Percentiles rank a stretch among this genome's conserved stretches.
Evolutionary conservation across 2,113 vertebrate species (phyloP).

Genomic region (Puntigrus tetrazona): DNA sequence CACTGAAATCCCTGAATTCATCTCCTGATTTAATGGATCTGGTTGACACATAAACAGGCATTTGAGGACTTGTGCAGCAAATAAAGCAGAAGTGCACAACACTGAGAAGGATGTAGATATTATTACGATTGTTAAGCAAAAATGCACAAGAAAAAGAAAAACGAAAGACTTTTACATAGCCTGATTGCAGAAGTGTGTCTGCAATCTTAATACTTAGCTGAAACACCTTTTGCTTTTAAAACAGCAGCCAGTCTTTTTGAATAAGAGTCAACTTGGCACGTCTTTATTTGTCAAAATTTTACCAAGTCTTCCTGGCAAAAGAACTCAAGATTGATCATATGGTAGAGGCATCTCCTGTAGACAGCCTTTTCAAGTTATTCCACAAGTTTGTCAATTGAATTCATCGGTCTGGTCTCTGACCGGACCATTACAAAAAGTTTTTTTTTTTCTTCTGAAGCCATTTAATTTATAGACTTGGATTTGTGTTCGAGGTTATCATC

Average conservation of each 20-base stretch:
- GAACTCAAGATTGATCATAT: background rate
- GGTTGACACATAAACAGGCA: too few species aligned
- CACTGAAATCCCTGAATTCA: too few species aligned
- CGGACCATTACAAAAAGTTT: background rate
- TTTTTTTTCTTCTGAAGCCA: background rate
- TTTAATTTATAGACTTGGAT: background rate
- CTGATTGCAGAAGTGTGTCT: background rate
- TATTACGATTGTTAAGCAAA: background rate
- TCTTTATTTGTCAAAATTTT: background rate
- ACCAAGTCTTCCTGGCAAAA: background rate
- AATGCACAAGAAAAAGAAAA: background rate
- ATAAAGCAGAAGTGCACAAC: background rate
- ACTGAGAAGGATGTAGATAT: background rate
- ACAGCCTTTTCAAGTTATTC: background rate
- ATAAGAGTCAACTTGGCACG: background rate
- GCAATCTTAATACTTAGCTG: background rate
- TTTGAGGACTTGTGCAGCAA: background rate
- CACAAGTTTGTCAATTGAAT: background rate
- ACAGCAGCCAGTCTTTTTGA: background rate
- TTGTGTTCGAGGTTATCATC: background rate
- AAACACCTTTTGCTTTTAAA: background rate
- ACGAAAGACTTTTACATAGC: too few species aligned
- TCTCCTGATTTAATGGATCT: too few species aligned
- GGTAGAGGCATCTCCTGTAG: background rate
- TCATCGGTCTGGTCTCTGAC: background rate